Evolutionary conservation across 2,888 invertebrate species (phyloP).

Genomic region (Iphiclides podalirius): DNA sequence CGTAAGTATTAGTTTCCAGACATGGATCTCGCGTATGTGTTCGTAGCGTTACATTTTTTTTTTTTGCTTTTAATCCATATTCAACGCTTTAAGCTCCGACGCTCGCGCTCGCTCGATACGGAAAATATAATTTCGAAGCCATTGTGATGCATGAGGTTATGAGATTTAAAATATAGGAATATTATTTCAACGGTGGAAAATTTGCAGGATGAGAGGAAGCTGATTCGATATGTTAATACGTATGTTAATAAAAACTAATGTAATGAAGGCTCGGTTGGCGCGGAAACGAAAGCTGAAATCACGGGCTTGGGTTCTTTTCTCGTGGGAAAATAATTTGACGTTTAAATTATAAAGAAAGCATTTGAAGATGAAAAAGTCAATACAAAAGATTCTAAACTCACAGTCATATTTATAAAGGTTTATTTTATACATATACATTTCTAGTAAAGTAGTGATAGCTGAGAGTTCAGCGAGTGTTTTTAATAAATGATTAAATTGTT

Average conservation of each 20-base stretch:
- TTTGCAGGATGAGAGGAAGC: neutral
- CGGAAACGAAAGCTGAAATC: too few species aligned
- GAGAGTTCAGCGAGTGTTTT: too few species aligned
- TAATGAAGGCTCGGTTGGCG: neutral
- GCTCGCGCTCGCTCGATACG: slow-evolving; percentile 4
- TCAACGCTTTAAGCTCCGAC: slow-evolving; percentile 19
- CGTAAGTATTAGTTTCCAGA: neutral
- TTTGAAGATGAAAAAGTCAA: too few species aligned
- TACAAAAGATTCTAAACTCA: too few species aligned
- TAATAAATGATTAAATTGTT: too few species aligned
- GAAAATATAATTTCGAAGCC: slow-evolving; percentile 17
- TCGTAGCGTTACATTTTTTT: neutral
- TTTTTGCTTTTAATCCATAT: slow-evolving; percentile 19
- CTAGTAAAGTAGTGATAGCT: too few species aligned
- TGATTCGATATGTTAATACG: neutral
- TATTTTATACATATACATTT: too few species aligned
- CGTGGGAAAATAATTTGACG: too few species aligned
- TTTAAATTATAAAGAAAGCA: too few species aligned
- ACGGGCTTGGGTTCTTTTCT: too few species aligned
- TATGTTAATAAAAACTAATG: neutral
- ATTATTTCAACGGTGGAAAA: neutral
- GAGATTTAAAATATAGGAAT: slow-evolving; percentile 8
- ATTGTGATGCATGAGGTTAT: slow-evolving; percentile 20
- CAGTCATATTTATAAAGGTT: too few species aligned
- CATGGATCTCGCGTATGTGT: neutral